Percentiles rank a stretch among this genome's conserved stretches.
Evolutionary conservation across 2,113 vertebrate genomes (phyloP).

Genomic region (Chaetops frenatus): DNA sequence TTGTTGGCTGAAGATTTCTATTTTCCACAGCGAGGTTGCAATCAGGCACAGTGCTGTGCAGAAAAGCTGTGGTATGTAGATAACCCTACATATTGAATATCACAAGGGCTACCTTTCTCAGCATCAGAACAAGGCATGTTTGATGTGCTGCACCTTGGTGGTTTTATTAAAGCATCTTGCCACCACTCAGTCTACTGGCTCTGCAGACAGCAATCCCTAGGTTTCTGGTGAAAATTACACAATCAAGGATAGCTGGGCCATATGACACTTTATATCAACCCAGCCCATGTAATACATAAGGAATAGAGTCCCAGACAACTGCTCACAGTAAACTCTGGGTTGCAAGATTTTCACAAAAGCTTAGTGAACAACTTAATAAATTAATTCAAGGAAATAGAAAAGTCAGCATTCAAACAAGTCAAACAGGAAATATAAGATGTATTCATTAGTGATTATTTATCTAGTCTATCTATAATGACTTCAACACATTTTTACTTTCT

Average conservation of each 20-base stretch:
- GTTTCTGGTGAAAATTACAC: not conserved
- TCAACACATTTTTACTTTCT: not conserved
- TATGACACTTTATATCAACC: not conserved
- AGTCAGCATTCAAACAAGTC: not conserved
- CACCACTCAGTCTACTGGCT: not conserved
- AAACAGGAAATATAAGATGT: not conserved
- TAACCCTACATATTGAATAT: not conserved
- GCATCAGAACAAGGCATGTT: not conserved
- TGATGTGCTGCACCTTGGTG: not conserved
- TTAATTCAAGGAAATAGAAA: not conserved
- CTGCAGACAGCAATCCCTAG: not conserved
- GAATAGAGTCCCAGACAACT: not conserved
- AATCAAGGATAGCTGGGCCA: not conserved
- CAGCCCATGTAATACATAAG: not conserved
- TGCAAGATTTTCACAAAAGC: not conserved
- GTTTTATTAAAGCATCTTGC: not conserved
- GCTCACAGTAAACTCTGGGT: not conserved
- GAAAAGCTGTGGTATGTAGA: not conserved
- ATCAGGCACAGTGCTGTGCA: fast-evolving
- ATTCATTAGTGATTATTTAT: not conserved
- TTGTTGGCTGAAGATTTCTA: not conserved
- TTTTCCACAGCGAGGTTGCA: not conserved
- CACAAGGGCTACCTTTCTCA: not conserved
- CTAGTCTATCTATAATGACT: not conserved
- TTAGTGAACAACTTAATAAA: not conserved